These are phyloP conservation scores for Linnaemya vulpina DNA, from an alignment of 2,888 invertebrate species.

Conservation along the genomic window DNA sequence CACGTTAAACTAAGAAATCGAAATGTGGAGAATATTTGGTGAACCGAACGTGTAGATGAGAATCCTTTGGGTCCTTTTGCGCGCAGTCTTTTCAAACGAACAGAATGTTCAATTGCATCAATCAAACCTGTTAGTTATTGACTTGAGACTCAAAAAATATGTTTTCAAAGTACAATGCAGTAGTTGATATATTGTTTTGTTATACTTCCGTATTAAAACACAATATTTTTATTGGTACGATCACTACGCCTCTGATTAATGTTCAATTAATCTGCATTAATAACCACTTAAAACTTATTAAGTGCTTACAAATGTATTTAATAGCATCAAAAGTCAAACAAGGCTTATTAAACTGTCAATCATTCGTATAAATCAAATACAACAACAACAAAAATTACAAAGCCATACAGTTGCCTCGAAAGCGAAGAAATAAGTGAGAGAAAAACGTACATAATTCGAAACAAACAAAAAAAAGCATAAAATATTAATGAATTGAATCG, in stretches of 20 bases:
- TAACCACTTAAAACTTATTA: conserved; percentile 72
- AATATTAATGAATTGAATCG: conserved; percentile 56
- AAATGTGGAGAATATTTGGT: too few relatives aligned
- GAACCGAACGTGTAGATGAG: too few relatives aligned
- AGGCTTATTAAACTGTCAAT: conserved; percentile 72
- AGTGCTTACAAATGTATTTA: conserved; percentile 72
- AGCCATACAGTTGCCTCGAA: conserved; percentile 33
- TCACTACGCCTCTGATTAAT: conserved; percentile 66
- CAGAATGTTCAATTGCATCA: background rate
- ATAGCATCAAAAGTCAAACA: conserved; percentile 72
- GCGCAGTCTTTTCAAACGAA: too few relatives aligned
- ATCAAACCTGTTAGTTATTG: background rate
- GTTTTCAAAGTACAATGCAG: background rate
- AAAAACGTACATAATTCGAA: conserved; percentile 35
- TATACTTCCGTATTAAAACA: conserved; percentile 10
- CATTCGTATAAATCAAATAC: conserved; percentile 50
- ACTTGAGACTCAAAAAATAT: conserved; percentile 1
- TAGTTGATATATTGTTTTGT: conserved; percentile 23
- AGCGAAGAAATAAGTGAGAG: conserved; percentile 46
- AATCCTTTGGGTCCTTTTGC: too few relatives aligned
- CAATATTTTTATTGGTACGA: conserved; percentile 16
- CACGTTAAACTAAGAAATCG: too few relatives aligned
- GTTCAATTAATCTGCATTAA: conserved; percentile 72
- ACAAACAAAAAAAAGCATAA: conserved; percentile 13
- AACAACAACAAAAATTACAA: conserved; percentile 25